These are phyloP conservation scores for Actenoides hombroni DNA, from an alignment of 2,113 vertebrate genomes.

Conservation along the genomic window DNA sequence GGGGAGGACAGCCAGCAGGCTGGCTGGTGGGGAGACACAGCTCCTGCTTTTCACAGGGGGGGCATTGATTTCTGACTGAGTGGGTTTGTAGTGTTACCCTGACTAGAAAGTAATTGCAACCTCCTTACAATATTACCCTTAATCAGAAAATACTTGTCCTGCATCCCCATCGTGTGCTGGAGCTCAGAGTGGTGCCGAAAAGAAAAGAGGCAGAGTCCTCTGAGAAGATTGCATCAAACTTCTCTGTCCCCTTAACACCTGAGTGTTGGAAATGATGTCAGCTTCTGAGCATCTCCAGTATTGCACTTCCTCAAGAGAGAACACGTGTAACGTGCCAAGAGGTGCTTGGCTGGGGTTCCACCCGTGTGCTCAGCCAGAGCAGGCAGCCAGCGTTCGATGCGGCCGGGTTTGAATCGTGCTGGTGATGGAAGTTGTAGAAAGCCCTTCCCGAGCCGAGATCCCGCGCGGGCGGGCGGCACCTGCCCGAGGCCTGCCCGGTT, in stretches of 20 bases:
- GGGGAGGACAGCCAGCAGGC: no score
- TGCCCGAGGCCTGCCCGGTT: background rate
- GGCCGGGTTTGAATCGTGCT: fast-evolving
- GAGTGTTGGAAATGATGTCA: background rate
- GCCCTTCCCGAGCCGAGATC: background rate
- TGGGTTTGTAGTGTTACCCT: background rate
- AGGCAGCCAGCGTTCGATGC: background rate
- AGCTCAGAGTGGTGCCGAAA: background rate
- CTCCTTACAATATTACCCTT: background rate
- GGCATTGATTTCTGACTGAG: background rate
- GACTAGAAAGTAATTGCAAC: background rate
- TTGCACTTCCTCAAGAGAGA: background rate
- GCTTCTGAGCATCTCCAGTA: background rate
- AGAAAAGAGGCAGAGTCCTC: background rate
- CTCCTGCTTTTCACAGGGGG: background rate
- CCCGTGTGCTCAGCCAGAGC: background rate
- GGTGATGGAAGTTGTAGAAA: background rate
- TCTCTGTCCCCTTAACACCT: background rate
- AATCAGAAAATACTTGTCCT: background rate
- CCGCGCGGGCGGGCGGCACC: background rate
- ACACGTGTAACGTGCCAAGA: background rate
- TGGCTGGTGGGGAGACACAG: background rate
- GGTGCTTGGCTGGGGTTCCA: background rate
- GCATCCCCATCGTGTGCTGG: background rate
- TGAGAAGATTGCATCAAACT: background rate